These are phyloP conservation scores for Onthophagus sagittarius DNA, from an alignment of 2,888 invertebrate genomes.

Conservation along the genomic window DNA sequence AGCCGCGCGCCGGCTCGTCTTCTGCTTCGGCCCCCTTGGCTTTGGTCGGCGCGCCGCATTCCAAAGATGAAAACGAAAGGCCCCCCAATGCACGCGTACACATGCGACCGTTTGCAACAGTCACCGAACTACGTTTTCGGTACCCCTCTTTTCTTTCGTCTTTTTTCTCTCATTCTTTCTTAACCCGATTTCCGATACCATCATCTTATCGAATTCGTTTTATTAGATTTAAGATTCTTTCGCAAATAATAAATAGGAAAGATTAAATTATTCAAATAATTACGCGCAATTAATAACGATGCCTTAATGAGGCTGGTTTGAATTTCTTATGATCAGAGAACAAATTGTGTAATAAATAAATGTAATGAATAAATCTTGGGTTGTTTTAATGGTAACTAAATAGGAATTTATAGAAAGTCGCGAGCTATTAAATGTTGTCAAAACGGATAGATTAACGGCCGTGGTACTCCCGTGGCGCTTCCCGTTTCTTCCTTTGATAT, in stretches of 20 bases:
- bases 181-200: too few species aligned
- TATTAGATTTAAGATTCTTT: too few species aligned
- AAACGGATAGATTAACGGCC: not conserved
- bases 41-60: not conserved
- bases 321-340: not conserved
- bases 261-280: not conserved
- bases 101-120: too few species aligned
- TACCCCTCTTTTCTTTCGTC: too few species aligned
- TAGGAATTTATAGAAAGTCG: not conserved
- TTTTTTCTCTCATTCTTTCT: too few species aligned
- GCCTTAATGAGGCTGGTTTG: not conserved
- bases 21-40: too few species aligned
- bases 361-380: not conserved
- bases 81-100: not conserved
- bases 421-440: not conserved
- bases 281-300: not conserved
- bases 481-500: not conserved
- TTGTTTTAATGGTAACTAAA: not conserved
- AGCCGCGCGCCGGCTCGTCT: too few species aligned
- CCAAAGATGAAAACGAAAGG: conserved; percentile 5
- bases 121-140: too few species aligned
- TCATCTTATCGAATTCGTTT: too few species aligned
- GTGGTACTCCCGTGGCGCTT: not conserved
- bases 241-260: too few species aligned
- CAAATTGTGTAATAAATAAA: not conserved